Percentiles rank a stretch among this genome's conserved stretches.
phyloP scores from a whole-genome alignment of 2,888 invertebrate species.

The Venusia cambrica region DNA sequence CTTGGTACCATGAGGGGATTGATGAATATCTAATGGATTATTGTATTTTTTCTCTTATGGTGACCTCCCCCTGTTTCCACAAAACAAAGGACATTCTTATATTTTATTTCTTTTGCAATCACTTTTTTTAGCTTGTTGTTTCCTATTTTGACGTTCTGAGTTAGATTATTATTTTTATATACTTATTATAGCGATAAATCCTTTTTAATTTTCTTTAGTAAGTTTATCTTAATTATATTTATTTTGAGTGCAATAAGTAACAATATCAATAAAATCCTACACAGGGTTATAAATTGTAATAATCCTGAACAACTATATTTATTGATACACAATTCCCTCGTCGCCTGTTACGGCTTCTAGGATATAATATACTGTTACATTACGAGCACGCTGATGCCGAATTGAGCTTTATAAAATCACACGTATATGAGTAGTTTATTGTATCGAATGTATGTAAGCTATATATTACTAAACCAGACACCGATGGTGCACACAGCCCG shows the following conservation, averaged over 20 bases:
- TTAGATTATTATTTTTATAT: conserved; percentile 31
- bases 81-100: conserved; percentile 46
- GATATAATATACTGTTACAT: conserved; percentile 21
- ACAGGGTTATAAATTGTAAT: conserved; percentile 14
- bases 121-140: conserved; percentile 42
- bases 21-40: conserved; percentile 39
- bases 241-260: conserved; percentile 13
- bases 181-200: conserved; percentile 15
- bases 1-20: conserved; percentile 71
- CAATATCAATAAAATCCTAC: conserved; percentile 9
- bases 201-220: conserved; percentile 5
- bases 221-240: conserved; percentile 3
- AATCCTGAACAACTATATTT: conserved; percentile 8
- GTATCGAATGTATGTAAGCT: conserved; percentile 35
- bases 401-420: conserved; percentile 45
- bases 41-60: conserved; percentile 48
- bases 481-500: conserved; percentile 65
- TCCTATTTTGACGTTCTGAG: conserved; percentile 72
- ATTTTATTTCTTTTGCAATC: conserved; percentile 40
- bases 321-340: conserved; percentile 4
- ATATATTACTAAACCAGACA: conserved; percentile 45
- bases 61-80: conserved; percentile 79
- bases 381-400: conserved; percentile 44
- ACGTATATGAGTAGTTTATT: conserved; percentile 41
- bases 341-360: conserved; percentile 13